Conservation (phyloP, 2,888 invertebrate species). For the Chymomyza procnemis region DNA sequence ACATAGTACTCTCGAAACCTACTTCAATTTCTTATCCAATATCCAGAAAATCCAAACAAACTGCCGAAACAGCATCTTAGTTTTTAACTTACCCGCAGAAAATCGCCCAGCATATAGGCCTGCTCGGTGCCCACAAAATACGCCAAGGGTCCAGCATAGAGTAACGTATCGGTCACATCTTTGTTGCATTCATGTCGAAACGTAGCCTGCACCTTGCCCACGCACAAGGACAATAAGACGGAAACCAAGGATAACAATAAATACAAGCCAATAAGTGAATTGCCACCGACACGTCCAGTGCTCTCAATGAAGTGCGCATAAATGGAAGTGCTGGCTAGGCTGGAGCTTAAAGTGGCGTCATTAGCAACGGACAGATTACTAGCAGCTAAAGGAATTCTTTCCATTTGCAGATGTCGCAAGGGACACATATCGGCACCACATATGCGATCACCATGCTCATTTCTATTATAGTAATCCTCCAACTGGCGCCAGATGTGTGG, state of each 20-base stretch:
- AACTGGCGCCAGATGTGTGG: conserved; percentile 62
- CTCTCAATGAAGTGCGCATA: conserved; percentile 72
- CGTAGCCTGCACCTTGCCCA: conserved; percentile 78
- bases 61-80: background rate
- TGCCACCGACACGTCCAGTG: conserved; percentile 63
- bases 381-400: background rate
- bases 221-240: conserved; percentile 78
- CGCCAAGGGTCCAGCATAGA: conserved; percentile 87
- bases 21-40: no score
- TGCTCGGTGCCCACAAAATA: conserved; percentile 91
- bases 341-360: conserved; percentile 9
- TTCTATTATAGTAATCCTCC: conserved; percentile 80
- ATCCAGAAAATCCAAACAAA: no score
- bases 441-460: conserved; percentile 80
- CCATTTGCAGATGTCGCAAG: conserved; percentile 8
- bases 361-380: background rate
- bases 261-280: conserved; percentile 73
- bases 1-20: no score
- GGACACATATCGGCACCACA: conserved; percentile 82
- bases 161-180: conserved; percentile 79
- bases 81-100: conserved; percentile 84
- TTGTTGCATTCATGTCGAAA: conserved; percentile 80
- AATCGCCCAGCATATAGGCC: conserved; percentile 90
- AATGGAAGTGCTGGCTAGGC: conserved; percentile 42
- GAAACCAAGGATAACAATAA: conserved; percentile 79